phyloP scores from a whole-genome alignment of 2,888 invertebrate species.

The Eupithecia pulchellata region DNA sequence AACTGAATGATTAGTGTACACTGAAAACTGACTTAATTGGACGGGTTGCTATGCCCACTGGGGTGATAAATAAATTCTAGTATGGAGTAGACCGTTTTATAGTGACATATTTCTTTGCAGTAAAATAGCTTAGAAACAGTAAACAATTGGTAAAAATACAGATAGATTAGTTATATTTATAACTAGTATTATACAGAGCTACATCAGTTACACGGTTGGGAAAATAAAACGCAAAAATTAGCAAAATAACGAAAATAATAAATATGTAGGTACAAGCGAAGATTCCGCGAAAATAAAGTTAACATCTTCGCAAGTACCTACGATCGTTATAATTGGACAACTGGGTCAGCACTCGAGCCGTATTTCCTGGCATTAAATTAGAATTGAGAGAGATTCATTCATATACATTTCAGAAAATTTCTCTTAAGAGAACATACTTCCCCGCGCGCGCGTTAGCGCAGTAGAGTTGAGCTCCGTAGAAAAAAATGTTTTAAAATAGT shows the following conservation, averaged over 20 bases:
- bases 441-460: too few species aligned
- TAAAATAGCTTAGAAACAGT: not conserved
- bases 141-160: not conserved
- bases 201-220: not conserved
- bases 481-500: too few species aligned
- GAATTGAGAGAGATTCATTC: not conserved
- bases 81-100: not conserved
- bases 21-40: constrained; percentile 28
- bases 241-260: not conserved
- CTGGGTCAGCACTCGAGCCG: not conserved
- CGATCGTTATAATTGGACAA: not conserved
- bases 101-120: too few species aligned
- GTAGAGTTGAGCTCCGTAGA: too few species aligned
- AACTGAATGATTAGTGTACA: constrained; percentile 41
- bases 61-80: not conserved
- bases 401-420: not conserved
- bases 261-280: not conserved
- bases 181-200: not conserved
- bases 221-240: not conserved
- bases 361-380: not conserved
- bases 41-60: not conserved
- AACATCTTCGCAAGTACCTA: not conserved
- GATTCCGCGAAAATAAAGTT: not conserved
- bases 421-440: not conserved
- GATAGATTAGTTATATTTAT: not conserved